These are phyloP conservation scores for Physocephala rufipes DNA, from an alignment of 2,888 invertebrate genomes.

Conservation along the genomic window DNA sequence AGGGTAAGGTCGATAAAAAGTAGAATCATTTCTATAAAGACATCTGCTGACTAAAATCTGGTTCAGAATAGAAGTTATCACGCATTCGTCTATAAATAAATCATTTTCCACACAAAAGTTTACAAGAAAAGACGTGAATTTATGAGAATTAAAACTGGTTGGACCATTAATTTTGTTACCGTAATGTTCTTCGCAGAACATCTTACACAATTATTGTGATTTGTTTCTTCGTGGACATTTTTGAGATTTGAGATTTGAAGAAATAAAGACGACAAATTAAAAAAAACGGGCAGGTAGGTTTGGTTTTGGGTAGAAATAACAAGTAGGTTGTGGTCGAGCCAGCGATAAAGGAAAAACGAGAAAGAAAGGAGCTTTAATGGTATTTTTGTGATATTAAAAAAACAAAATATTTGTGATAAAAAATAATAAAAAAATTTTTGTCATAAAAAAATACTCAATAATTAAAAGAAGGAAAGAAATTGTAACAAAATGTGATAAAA, in stretches of 20 bases:
- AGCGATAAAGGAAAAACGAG: neutral
- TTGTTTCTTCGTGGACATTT: neutral
- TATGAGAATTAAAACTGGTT: neutral
- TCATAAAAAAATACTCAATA: no score
- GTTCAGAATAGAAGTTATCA: neutral
- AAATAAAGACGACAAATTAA: neutral
- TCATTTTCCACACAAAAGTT: conserved; percentile 4
- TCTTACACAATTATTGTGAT: neutral
- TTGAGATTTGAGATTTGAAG: neutral
- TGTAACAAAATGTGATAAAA: no score
- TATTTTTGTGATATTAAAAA: no score
- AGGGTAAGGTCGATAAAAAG: no score
- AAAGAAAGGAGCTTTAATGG: no score
- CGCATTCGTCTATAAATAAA: neutral
- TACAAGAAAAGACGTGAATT: neutral
- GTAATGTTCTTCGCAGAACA: neutral
- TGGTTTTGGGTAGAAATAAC: neutral
- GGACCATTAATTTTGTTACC: no score
- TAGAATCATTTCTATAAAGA: no score
- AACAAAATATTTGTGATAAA: no score
- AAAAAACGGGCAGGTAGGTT: neutral
- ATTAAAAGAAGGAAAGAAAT: no score
- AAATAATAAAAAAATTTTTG: no score
- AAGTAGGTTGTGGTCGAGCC: neutral
- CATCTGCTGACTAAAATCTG: no score